These are phyloP conservation scores for Osmoderma eremita DNA, from an alignment of 2,888 invertebrate species.

Conservation along the genomic window DNA sequence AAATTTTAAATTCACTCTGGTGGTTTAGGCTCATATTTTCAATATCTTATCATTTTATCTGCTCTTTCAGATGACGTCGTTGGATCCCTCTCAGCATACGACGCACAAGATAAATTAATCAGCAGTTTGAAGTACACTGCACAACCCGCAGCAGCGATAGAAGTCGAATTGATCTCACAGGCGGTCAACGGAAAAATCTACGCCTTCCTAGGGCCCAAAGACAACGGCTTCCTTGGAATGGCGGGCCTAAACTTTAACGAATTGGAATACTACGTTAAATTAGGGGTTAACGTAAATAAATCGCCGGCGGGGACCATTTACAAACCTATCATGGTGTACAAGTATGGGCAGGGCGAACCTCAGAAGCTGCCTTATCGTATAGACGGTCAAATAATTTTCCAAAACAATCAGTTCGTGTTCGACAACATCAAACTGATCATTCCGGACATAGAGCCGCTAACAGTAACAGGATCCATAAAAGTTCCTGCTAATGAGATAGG, in stretches of 20 bases:
- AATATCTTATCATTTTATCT: no score
- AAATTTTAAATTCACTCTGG: no score
- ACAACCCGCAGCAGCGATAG: not conserved
- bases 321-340: slow-evolving; percentile 76
- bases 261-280: slow-evolving; percentile 70
- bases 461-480: slow-evolving; percentile 67
- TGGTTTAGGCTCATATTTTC: no score
- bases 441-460: slow-evolving; percentile 62
- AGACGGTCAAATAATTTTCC: slow-evolving; percentile 65
- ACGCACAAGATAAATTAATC: not conserved
- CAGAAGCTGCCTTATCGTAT: slow-evolving; percentile 64
- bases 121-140: not conserved
- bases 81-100: not conserved
- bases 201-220: slow-evolving; percentile 67
- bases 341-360: slow-evolving; percentile 67
- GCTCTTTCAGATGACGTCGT: not conserved
- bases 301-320: slow-evolving; percentile 68
- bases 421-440: slow-evolving; percentile 67
- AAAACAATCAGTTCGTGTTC: slow-evolving; percentile 65
- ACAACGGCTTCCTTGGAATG: slow-evolving; percentile 70
- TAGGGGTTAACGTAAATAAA: slow-evolving; percentile 72
- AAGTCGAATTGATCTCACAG: not conserved
- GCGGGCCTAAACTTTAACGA: slow-evolving; percentile 69
- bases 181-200: slow-evolving; percentile 62
- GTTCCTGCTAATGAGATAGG: slow-evolving; percentile 61